Evolutionary conservation across 92 coral and sea anemone species (phyloP).

Genomic region (Phenganax marumi): DNA sequence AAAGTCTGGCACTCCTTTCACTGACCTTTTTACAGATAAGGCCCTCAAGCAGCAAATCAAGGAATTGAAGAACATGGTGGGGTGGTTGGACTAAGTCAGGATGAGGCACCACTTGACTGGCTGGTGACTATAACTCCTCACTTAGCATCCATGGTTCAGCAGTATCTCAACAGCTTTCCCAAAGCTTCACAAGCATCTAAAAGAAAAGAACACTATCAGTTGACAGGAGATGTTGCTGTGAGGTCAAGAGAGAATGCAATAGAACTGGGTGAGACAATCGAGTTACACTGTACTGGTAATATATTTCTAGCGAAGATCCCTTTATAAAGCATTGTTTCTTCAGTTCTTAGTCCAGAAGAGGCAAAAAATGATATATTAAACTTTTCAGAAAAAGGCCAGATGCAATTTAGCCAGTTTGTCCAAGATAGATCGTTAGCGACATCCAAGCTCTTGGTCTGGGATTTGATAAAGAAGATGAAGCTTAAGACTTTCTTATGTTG

Average conservation of each 20-base stretch:
- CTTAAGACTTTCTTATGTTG: conserved; percentile 7
- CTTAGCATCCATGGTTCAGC: too few species aligned
- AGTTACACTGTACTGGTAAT: conserved; percentile 8
- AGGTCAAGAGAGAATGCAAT: conserved; percentile 9
- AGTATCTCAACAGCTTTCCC: neutral
- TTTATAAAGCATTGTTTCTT: neutral
- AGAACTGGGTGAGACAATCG: conserved; percentile 10
- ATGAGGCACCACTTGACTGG: conserved; percentile 45
- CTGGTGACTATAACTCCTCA: conserved; percentile 22
- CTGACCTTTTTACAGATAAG: neutral
- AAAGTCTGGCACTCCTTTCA: conserved; percentile 45
- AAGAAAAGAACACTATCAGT: conserved; percentile 27
- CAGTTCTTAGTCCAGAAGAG: neutral
- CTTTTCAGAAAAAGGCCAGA: conserved; percentile 29
- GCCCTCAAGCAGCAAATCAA: conserved; percentile 38
- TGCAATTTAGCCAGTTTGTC: conserved; percentile 22
- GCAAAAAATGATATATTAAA: conserved; percentile 34
- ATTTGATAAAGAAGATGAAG: conserved; percentile 30
- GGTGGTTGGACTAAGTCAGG: conserved; percentile 37
- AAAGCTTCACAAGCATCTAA: neutral
- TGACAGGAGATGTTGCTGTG: conserved; percentile 14
- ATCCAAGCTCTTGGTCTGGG: conserved; percentile 39
- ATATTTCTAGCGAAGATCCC: neutral
- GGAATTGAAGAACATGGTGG: conserved; percentile 32
- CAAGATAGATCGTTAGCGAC: conserved; percentile 19